Evolutionary conservation across 2,888 invertebrate species (phyloP).

Genomic region (Mamestra brassicae): DNA sequence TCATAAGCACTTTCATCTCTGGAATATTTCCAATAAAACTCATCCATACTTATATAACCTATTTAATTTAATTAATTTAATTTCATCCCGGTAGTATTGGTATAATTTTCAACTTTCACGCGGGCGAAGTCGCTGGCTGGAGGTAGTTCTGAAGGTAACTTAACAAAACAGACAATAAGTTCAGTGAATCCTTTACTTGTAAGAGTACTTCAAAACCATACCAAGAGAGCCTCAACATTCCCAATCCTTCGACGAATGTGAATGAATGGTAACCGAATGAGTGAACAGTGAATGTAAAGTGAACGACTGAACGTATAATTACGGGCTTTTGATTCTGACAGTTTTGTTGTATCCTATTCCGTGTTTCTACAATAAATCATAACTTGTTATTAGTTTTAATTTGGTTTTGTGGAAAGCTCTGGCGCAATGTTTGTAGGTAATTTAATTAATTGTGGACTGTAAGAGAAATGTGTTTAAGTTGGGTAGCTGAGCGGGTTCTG

Average conservation of each 20-base stretch:
- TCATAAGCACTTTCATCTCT: not conserved
- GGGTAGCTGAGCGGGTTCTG: not conserved
- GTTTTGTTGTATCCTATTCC: slow-evolving; percentile 10
- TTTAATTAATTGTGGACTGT: slow-evolving; percentile 4
- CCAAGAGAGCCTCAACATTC: slow-evolving; percentile 5
- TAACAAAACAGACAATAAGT: not conserved
- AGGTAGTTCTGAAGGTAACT: not conserved
- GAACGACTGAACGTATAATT: slow-evolving; percentile 41
- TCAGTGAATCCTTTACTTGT: not conserved
- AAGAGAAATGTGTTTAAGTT: slow-evolving; percentile 5
- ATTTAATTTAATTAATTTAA: no score
- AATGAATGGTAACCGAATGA: slow-evolving; percentile 29
- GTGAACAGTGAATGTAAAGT: slow-evolving; percentile 20
- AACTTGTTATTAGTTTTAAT: slow-evolving; percentile 39
- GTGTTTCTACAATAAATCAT: slow-evolving; percentile 35
- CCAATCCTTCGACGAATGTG: slow-evolving; percentile 4
- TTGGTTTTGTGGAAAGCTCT: slow-evolving; percentile 21
- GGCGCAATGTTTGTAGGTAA: not conserved
- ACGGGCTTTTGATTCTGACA: slow-evolving; percentile 33
- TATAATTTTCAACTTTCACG: no score
- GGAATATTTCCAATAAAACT: not conserved
- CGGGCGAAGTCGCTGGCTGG: no score
- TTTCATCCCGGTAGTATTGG: no score
- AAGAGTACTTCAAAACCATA: not conserved
- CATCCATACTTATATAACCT: not conserved